Evolutionary conservation across 2,797 vertebrate genomes (phyloP).

Genomic region (Protonibea diacanthus): DNA sequence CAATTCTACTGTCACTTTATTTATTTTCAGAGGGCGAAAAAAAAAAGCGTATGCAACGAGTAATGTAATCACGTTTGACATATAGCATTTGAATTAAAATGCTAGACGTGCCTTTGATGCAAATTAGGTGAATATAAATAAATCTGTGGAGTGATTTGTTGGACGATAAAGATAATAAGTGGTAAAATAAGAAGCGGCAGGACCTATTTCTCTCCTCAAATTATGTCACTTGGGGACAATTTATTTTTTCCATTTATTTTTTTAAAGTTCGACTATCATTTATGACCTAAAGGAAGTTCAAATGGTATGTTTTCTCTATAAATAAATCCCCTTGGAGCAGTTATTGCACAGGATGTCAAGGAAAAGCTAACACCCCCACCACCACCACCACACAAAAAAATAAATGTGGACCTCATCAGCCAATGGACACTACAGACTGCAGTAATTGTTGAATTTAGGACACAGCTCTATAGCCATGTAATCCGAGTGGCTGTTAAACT

Average conservation of each 20-base stretch:
- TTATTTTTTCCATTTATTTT: constrained; percentile 31
- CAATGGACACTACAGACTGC: constrained; percentile 47
- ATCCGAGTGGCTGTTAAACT: constrained; percentile 61
- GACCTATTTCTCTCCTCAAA: constrained; percentile 1
- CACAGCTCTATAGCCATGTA: constrained; percentile 61
- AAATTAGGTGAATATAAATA: constrained; percentile 50
- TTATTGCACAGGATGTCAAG: constrained; percentile 3
- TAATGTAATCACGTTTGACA: constrained; percentile 62
- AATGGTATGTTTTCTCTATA: constrained; percentile 12
- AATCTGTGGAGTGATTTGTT: constrained; percentile 38
- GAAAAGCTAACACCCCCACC: background rate
- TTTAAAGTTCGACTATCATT: constrained; percentile 19
- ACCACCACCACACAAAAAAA: background rate
- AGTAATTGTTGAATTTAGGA: constrained; percentile 71
- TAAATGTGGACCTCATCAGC: constrained; percentile 39
- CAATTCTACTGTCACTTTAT: constrained; percentile 55
- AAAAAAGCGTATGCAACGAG: constrained; percentile 32
- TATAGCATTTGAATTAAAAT: constrained; percentile 46
- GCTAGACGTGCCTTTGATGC: constrained; percentile 49
- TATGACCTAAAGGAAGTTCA: constrained; percentile 23
- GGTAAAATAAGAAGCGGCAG: constrained; percentile 34
- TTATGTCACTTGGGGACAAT: constrained; percentile 42
- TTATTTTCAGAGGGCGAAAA: background rate
- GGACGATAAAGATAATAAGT: constrained; percentile 36
- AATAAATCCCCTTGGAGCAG: constrained; percentile 12